Conservation (phyloP, 2,797 vertebrate genomes). For the Menidia menidia region DNA sequence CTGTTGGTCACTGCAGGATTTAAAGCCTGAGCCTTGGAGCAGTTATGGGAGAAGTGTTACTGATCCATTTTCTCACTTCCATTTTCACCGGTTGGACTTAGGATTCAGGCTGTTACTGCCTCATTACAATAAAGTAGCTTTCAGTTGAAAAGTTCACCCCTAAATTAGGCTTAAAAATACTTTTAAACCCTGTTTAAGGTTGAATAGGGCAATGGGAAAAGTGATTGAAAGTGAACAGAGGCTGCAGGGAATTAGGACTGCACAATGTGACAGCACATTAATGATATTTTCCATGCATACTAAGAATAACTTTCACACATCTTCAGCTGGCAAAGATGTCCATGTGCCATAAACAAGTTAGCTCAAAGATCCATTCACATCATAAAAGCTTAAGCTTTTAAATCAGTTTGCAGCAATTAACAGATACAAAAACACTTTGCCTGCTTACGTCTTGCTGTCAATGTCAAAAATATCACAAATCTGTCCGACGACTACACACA, state of each 20-base stretch:
- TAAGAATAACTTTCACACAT: background rate
- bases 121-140: constrained; percentile 34
- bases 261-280: constrained; percentile 1
- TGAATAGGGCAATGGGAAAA: constrained; percentile 6
- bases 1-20: background rate
- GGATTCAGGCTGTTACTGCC: constrained; percentile 32
- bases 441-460: constrained; percentile 15
- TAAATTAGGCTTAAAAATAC: constrained; percentile 27
- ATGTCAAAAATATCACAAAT: constrained; percentile 29
- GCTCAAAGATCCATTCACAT: background rate
- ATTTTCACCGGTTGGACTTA: constrained; percentile 41
- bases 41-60: constrained; percentile 9
- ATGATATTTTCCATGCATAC: constrained; percentile 8
- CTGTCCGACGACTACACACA: constrained; percentile 9
- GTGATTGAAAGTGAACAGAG: background rate
- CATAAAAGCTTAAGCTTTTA: background rate
- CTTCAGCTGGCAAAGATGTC: constrained; percentile 7
- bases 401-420: background rate
- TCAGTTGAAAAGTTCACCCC: constrained; percentile 33
- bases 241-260: background rate
- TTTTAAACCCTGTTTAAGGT: constrained; percentile 4
- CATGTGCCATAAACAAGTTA: background rate
- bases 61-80: constrained; percentile 28
- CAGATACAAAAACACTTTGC: constrained; percentile 6
- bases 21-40: background rate